These are phyloP conservation scores for Zenarchopterus dispar DNA, from an alignment of 2,797 vertebrate species.

Conservation along the genomic window DNA sequence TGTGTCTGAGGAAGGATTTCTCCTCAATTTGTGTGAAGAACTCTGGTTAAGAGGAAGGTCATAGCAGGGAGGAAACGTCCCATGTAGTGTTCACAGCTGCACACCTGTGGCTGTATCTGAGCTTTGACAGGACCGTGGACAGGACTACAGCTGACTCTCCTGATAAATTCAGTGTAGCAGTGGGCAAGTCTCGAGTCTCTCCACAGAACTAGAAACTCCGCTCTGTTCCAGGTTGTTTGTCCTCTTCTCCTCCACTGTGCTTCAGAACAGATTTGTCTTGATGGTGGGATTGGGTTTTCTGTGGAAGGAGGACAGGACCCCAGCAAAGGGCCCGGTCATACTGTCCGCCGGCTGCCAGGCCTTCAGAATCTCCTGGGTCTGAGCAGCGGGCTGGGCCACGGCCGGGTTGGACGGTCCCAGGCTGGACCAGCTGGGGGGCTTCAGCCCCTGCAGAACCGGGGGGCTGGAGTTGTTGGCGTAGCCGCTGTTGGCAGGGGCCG, in stretches of 20 bases:
- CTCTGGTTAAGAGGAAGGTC: neutral
- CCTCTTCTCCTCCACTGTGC: conserved; percentile 43
- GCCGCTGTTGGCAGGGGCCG: conserved; percentile 75
- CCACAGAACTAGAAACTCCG: conserved; percentile 43
- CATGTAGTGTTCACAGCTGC: conserved; percentile 39
- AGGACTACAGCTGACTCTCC: conserved; percentile 40
- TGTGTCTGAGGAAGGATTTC: conserved; percentile 19
- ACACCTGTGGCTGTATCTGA: conserved; percentile 7
- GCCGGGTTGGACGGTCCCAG: conserved; percentile 83
- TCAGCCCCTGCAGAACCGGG: conserved; percentile 87
- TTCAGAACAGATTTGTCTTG: conserved; percentile 95
- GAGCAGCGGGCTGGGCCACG: conserved; percentile 78
- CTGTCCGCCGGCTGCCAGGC: conserved; percentile 94
- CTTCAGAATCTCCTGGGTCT: conserved; percentile 91
- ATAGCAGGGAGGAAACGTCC: conserved; percentile 3
- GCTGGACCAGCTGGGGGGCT: conserved; percentile 88
- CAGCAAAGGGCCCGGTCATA: conserved; percentile 92
- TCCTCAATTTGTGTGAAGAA: conserved; percentile 2
- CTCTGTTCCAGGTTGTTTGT: conserved; percentile 34
- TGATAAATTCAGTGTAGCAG: conserved; percentile 31
- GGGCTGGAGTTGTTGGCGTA: conserved; percentile 82
- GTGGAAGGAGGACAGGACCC: conserved; percentile 95
- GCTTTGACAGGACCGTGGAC: conserved; percentile 1
- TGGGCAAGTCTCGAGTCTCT: conserved; percentile 41
- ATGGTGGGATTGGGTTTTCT: conserved; percentile 89